A percentile compares a stretch with the other conserved stretches of the same genome.
Conservation (phyloP, 2,888 invertebrate genomes). For the Stegana nigrithorax region DNA sequence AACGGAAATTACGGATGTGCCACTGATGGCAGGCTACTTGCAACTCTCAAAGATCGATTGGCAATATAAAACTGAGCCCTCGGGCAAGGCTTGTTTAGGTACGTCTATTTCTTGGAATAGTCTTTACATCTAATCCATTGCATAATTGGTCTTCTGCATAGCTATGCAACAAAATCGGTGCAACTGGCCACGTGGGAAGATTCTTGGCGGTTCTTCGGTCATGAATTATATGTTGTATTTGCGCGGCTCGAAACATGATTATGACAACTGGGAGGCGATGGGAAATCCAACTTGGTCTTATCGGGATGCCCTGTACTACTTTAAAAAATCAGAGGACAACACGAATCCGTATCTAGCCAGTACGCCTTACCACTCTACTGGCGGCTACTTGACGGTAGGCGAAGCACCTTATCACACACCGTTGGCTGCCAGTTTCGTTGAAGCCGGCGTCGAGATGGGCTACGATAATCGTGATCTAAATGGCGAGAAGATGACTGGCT, state of each 20-base stretch:
- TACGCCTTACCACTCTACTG: conserved; percentile 83
- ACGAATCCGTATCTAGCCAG: conserved; percentile 84
- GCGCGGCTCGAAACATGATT: conserved; percentile 89
- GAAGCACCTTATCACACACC: conserved; percentile 91
- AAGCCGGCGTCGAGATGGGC: conserved; percentile 85
- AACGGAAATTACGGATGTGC: conserved; percentile 90
- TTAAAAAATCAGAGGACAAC: conserved; percentile 93
- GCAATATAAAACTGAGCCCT: conserved; percentile 93
- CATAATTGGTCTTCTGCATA: conserved; percentile 57
- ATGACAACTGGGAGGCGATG: conserved; percentile 87
- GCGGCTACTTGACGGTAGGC: conserved; percentile 85
- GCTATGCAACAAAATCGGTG: conserved; percentile 87
- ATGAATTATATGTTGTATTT: conserved; percentile 93
- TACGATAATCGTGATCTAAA: conserved; percentile 89
- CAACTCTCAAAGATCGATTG: conserved; percentile 90
- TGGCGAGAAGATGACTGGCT: conserved; percentile 87
- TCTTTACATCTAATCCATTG: background rate
- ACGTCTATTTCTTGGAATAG: conserved; percentile 38
- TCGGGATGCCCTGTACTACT: conserved; percentile 82
- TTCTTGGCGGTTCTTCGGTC: conserved; percentile 89
- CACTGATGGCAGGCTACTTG: conserved; percentile 86
- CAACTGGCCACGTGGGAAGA: conserved; percentile 93
- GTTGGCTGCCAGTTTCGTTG: conserved; percentile 82
- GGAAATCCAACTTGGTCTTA: conserved; percentile 93
- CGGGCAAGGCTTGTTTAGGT: conserved; percentile 85